Base-by-base conservation (phyloP, 1,140 invertebrate species). In the Hetaerina americana region DNA sequence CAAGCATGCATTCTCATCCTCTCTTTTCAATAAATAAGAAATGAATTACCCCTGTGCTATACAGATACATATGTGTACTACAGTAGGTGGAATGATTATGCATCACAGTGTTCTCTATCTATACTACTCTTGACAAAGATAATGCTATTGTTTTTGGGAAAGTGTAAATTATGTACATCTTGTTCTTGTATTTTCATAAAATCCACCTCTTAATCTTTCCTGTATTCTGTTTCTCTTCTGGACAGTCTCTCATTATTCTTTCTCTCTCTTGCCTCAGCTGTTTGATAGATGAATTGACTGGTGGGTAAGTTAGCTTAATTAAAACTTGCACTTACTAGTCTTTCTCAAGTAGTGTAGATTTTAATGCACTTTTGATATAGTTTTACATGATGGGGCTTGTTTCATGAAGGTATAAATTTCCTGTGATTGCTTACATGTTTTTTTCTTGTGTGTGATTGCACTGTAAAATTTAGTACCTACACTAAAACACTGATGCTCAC, bases 261-360 rank as follows among this genome's bases (percentile, higher is more conserved):
- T 79, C 78, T 80, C 83, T 86, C 85, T 86, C 82, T 85, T 82
- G 83, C 82, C 81, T 83, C 86, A 92, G 90, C 88, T 91, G 89
- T 90, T 87, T 92, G 85, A 89, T 91, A 86, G 90, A 92, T 85
- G 90, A 92, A 86, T 84, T 91, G 84, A 87, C 88, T 82, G 87
- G 87, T 77, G 88, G 90, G 90, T 92, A 90, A 92, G 90, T 91
- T 76, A 79, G 66, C 66, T 70, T 72, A 66, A 73, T 49, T 72
- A 71, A 75, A 71, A 24, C 70, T 69, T 70, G 31, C 57, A 72
- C 66, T 27, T 57, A 69, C 70, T 66, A 57, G 22, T n/a, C 40
- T 57, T 40, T 57, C n/a, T 57, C 40, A 57, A 57, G 40, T 57
- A 57, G 40, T 57, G 2, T 57, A 57, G 40, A 57, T 18, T 5